Conservation (phyloP, 2,113 vertebrate species). For the Monopterus albus region DNA sequence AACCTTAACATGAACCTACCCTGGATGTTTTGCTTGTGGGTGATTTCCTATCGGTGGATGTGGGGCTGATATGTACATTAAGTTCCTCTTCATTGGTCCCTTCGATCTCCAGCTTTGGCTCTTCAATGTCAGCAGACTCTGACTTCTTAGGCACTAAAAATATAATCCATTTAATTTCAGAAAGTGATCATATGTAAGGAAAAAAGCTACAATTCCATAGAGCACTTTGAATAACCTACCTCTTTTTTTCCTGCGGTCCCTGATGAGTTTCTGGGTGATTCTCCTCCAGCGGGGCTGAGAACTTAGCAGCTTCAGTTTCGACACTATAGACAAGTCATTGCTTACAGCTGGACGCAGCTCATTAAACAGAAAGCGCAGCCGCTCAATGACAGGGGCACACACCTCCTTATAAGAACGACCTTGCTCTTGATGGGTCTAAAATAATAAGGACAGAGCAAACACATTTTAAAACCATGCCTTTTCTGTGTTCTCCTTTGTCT, state of each 20-base stretch:
- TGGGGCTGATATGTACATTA: constrained; percentile 87
- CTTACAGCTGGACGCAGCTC: constrained; percentile 95
- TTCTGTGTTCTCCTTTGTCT: not conserved
- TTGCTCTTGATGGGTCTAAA: constrained; percentile 97
- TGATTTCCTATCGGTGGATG: constrained; percentile 88
- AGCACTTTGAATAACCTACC: constrained; percentile 74
- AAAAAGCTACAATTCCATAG: too few species aligned
- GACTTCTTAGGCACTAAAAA: constrained; percentile 91
- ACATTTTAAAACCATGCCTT: not conserved
- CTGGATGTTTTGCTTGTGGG: constrained; percentile 89
- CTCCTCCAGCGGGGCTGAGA: constrained; percentile 95
- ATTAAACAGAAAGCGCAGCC: constrained; percentile 95
- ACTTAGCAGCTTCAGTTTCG: constrained; percentile 93
- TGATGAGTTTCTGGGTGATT: constrained; percentile 93
- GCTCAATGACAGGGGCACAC: constrained; percentile 96
- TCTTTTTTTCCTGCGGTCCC: constrained; percentile 93
- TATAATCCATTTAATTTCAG: not conserved
- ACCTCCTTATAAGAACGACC: constrained; percentile 99
- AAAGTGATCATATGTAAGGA: not conserved
- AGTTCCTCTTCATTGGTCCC: constrained; percentile 92
- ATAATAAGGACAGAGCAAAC: not conserved
- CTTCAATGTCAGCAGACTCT: constrained; percentile 92
- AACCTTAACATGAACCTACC: constrained; percentile 75
- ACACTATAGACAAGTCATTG: constrained; percentile 94
- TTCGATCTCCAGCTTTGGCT: constrained; percentile 93